Conservation (phyloP, 2,113 vertebrate species). For the Tupaia chinensis region DNA sequence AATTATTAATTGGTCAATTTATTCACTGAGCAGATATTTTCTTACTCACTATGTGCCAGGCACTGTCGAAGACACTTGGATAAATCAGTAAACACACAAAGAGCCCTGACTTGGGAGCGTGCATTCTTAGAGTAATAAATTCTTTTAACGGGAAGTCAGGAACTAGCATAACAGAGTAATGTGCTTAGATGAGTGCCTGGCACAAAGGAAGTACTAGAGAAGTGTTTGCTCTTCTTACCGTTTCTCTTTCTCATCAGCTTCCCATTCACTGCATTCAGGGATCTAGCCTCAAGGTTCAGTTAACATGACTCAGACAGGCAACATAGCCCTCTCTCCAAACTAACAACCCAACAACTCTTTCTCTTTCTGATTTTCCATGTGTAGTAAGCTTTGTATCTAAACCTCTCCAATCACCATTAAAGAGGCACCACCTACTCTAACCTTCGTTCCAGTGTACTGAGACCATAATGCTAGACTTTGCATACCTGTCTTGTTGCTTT, state of each 20-base stretch:
- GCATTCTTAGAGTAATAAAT: neutral
- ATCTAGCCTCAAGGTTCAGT: neutral
- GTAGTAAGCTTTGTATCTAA: neutral
- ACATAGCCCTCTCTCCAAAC: neutral
- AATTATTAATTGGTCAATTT: neutral
- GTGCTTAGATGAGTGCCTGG: neutral
- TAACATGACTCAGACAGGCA: neutral
- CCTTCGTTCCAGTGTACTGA: neutral
- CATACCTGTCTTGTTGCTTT: neutral
- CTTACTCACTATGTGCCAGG: neutral
- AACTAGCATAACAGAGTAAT: neutral
- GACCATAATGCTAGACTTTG: neutral
- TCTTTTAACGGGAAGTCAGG: neutral
- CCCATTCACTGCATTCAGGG: neutral
- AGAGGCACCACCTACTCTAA: neutral
- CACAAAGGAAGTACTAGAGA: neutral
- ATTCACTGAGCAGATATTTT: slow-evolving; percentile 13
- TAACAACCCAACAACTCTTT: neutral
- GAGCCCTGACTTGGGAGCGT: neutral
- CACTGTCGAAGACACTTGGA: neutral
- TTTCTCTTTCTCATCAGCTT: neutral
- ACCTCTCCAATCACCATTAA: neutral
- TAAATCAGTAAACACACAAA: neutral
- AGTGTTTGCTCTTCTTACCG: neutral
- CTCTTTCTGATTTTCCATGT: neutral